Base-by-base conservation (phyloP, 1,140 invertebrate genomes). In the Apocrypta bakeri region DNA sequence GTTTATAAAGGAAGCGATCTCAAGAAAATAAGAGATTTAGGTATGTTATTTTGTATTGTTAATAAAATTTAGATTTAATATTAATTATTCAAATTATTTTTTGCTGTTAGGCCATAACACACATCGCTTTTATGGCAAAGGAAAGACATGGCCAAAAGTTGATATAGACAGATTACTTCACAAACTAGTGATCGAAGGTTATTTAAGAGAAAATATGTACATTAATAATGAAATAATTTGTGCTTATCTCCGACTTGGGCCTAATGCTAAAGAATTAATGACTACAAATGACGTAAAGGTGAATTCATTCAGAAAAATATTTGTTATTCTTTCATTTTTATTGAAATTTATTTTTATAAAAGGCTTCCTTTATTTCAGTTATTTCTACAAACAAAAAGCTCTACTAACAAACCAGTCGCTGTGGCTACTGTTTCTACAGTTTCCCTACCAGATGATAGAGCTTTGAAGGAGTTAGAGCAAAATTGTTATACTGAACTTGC, bases 151-250 rank as follows among this genome's bases (percentile, higher is more conserved):
- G 94, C 91, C 93, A 12, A 94, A 95, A 85, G 90, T 90, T 37
- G 97, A 99, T 89, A 93, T 96, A 33, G 96, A 97, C 89, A 92
- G 97, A 8, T 91, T 99, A 61, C 88, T 99, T 40, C 95, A 96
- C 69, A 95, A 96, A 88, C 92, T 99, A 84, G 94, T 98, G 0
- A 93, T 97, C 40, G 95, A 97, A 80, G 94, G 95, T 2, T 95
- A 95, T 88, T 90, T 99, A 1, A 91, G 93, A 29, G 98, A 99
- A 92, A 93, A 96, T 69, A 92, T 97, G 81, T 93, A 95, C 42
- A 93, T 97, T 17, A 95, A 93, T 29, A 95, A 96, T 84, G 97
- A 98, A 80, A 97, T 98, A 86, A 95, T 96, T 12, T 94, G 94
- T 85, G 95, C 96, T 21, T 99, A 99, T 91, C 85, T 98, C 25